These are phyloP conservation scores for Tetramorium parvispinum DNA, from an alignment of 1,140 invertebrate genomes.

Conservation along the genomic window DNA sequence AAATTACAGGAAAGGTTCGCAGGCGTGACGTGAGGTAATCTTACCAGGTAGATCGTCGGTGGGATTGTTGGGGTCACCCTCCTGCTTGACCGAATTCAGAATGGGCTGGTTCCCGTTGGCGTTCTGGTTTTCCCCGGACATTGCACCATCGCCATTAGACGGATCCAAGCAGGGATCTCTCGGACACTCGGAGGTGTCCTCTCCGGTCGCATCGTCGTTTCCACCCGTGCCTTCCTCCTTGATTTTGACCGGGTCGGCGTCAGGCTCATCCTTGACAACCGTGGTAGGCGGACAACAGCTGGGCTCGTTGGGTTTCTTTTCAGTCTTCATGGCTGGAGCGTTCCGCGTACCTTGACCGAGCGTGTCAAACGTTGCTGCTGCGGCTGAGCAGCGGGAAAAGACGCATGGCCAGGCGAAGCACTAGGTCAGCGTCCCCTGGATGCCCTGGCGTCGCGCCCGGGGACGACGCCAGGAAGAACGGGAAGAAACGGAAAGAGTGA, in stretches of 20 bases:
- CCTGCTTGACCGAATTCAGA: conserved; percentile 81
- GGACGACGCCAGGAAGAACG: no score
- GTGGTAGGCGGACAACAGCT: conserved; percentile 79
- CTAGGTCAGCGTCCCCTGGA: conserved; percentile 31
- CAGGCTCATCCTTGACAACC: conserved; percentile 82
- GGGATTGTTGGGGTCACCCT: conserved; percentile 77
- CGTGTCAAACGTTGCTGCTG: conserved; percentile 70
- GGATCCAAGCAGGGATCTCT: conserved; percentile 78
- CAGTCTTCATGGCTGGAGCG: conserved; percentile 83
- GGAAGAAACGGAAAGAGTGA: conserved; percentile 28
- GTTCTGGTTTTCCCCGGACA: conserved; percentile 78
- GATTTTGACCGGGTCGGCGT: conserved; percentile 82
- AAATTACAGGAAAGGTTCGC: neutral
- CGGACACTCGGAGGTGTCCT: conserved; percentile 79
- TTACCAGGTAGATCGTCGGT: conserved; percentile 74
- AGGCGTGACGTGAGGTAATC: neutral
- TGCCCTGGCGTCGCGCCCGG: conserved; percentile 1
- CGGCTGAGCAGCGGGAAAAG: conserved; percentile 29
- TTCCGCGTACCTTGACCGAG: conserved; percentile 31
- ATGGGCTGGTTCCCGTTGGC: conserved; percentile 75
- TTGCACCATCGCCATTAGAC: conserved; percentile 75
- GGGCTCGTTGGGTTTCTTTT: conserved; percentile 83
- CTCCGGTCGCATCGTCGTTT: conserved; percentile 80
- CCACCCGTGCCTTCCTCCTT: conserved; percentile 79
- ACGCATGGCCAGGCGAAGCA: conserved; percentile 68